Evolutionary conservation across 2,797 vertebrate genomes (phyloP), one percentile per base, ranked within the genome.

Genomic region (Esox lucius): DNA sequence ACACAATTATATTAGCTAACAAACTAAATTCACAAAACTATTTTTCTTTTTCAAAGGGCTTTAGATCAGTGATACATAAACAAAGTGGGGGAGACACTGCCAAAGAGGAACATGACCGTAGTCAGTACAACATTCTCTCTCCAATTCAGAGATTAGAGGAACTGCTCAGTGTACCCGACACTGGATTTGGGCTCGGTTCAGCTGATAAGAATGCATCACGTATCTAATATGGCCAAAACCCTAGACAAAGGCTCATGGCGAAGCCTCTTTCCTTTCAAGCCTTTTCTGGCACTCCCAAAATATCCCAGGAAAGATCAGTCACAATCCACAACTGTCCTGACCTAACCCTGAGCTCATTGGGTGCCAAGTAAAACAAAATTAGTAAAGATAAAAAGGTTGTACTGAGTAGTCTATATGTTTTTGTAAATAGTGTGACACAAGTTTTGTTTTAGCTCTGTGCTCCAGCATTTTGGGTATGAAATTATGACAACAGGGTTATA

Each of bases 101-200:
- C 53, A 24, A 53, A 9, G 53, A 59, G n/a, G 6, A 59, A 3
- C 9, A n/a, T 59, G 53, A 8, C 9, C 22, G n/a, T 59, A 9
- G 53, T 22, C n/a, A 22, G 8, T 2, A n/a, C 49, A 53, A 51
- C 19, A 17, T 5, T 68, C 49, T 68, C 48, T 68, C 28, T 53
- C 62, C 75, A 84, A 78, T 85, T 77, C 81, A 71, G 67, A 84
- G 84, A 90, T 87, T 81, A 87, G 81, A 62, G 71, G 61, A 65
- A 75, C 31, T 77, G 79, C 77, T 78, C 49, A 77, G 75, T 77
- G 80, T 71, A 76, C n/a, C 80, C 62, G 71, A 80, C 66, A 75
- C 71, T 82, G 74, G 84, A 87, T 87, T 77, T 76, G 64, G 84
- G 70, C 85, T 64, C 65, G n/a, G 42, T 74, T 81, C 31, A 77